Evolutionary conservation across 2,888 invertebrate genomes (phyloP), one percentile per base, ranked within the genome.

Genomic region (Caenorhabditis auriculariae): DNA sequence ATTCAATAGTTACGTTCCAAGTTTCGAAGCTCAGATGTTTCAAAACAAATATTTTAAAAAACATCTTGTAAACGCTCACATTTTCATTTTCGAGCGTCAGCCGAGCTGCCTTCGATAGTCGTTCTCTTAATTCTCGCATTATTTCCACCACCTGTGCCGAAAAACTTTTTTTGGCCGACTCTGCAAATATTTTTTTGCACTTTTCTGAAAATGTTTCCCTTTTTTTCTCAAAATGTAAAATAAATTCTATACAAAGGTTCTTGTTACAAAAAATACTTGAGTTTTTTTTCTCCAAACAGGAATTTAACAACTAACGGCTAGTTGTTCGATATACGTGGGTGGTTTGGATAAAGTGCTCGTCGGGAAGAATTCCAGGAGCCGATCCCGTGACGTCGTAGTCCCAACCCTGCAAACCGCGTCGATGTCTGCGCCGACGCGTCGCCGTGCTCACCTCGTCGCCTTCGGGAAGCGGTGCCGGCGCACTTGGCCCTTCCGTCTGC

Each of bases 51-150:
- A 17, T 12, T 41, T 24, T 23, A 27, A 17, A 21, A 38, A 12
- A n/a, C 2, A n/a, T 21, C n/a, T n/a, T n/a, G n/a, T 17, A 12
- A 27, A 28, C 24, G 15, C 65, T 37, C 37, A 77, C 71, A 55
- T 76, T 75, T 46, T 77, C 77, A 50, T 77, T 77, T 48, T 77
- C 77, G 44, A 77, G 26, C 7, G 75, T 77, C 24, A 77, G 39
- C 19, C 72, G 42, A 2, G 76, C 73, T 7, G 60, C 49, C 27
- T 54, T 55, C 26, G 61, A 54, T 43, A 77, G 58, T n/a, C 57
- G 39, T 7, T 66, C 60, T 4, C 73, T 55, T 15, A 76, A 41
- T 12, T 64, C 39, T 23, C 57, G 54, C 35, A 69, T 37, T 19
- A 51, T 54, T 15, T 29, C 37, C 32, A 56, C 51, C 28, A 69